Evolutionary conservation across 2,797 vertebrate species (phyloP).

Genomic region (Sebastes alutus): DNA sequence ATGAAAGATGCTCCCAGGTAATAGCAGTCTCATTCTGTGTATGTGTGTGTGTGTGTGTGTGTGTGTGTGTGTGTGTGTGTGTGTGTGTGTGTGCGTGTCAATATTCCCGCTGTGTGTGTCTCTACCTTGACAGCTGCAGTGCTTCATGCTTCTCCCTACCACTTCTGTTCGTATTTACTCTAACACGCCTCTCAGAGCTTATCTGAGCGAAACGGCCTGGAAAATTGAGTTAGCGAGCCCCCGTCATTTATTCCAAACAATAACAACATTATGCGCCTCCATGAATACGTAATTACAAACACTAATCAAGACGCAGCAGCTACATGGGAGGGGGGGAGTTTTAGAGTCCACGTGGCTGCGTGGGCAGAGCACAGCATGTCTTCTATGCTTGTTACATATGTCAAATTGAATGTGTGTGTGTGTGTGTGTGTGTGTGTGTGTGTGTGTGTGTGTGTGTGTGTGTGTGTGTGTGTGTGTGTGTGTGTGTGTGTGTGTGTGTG

Average conservation of each 20-base stretch:
- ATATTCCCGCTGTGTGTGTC: slow-evolving; percentile 10
- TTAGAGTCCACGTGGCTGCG: not conserved
- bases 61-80: slow-evolving; percentile 7
- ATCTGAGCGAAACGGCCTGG: slow-evolving; percentile 40
- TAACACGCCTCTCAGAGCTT: slow-evolving; percentile 42
- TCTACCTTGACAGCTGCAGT: slow-evolving; percentile 30
- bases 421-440: not conserved
- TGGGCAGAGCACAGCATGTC: not conserved
- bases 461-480: not conserved
- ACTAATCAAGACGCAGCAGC: slow-evolving; percentile 22
- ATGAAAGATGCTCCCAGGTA: slow-evolving; percentile 1
- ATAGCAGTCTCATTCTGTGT: not conserved
- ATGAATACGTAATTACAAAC: slow-evolving; percentile 36
- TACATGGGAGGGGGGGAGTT: not conserved
- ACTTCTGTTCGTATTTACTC: slow-evolving; percentile 26
- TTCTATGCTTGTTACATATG: not conserved
- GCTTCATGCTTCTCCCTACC: not conserved
- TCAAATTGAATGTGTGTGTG: not conserved
- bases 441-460: not conserved
- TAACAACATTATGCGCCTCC: slow-evolving; percentile 31
- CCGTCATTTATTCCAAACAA: slow-evolving; percentile 53
- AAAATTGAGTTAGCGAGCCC: slow-evolving; percentile 59
- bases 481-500: not conserved
- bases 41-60: not conserved
- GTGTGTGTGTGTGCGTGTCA: slow-evolving; percentile 3